phyloP scores from a whole-genome alignment of 2,113 vertebrate genomes.

The Nothocercus julius region DNA sequence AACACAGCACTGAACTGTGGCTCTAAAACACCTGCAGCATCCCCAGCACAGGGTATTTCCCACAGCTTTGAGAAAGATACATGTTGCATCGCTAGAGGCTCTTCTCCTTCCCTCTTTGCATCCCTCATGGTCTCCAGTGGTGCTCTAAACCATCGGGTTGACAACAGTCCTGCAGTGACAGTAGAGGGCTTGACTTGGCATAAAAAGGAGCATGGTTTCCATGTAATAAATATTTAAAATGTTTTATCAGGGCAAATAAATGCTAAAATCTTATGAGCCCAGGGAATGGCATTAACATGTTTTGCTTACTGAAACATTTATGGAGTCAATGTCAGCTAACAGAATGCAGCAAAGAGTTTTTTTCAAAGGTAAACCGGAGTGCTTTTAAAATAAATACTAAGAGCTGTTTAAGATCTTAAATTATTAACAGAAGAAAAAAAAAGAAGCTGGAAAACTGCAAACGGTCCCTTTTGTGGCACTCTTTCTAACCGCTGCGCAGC shows the following conservation, averaged over 20 bases:
- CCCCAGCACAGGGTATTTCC: not conserved
- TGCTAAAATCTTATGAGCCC: constrained; percentile 10
- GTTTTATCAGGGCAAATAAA: constrained; percentile 56
- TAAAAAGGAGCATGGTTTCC: constrained; percentile 6
- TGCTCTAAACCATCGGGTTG: not conserved
- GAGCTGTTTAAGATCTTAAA: constrained; percentile 44
- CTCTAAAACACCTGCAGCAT: not conserved
- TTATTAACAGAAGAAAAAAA: constrained; percentile 56
- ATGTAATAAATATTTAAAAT: constrained; percentile 41
- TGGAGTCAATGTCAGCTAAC: constrained; percentile 31
- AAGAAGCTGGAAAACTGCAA: not conserved
- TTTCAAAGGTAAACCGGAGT: constrained; percentile 40
- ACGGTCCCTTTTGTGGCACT: not conserved
- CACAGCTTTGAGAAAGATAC: not conserved
- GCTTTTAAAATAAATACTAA: constrained; percentile 51
- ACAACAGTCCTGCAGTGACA: not conserved
- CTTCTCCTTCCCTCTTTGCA: not conserved
- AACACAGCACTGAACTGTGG: not conserved
- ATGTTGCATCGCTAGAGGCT: not conserved
- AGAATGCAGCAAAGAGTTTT: not conserved
- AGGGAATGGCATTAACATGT: not conserved
- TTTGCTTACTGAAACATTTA: constrained; percentile 65
- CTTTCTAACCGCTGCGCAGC: not conserved
- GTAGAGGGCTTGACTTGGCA: not conserved
- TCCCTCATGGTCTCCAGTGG: not conserved